Evolutionary conservation across 2,797 vertebrate species (phyloP), one percentile per base, ranked within the genome.

Genomic region (Channa striata): DNA sequence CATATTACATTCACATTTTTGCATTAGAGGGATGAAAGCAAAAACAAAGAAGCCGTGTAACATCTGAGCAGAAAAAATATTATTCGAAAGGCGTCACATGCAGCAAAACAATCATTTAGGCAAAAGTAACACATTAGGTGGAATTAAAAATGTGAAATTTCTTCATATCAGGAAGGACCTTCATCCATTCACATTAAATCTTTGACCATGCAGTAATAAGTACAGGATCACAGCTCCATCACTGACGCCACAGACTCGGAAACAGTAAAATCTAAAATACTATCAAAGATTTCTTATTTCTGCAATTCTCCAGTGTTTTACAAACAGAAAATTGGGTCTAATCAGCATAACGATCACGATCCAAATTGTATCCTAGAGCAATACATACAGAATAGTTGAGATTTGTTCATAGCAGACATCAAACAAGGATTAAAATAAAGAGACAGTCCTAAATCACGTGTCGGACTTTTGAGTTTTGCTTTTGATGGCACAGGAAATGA

Each of bases 1-100:
- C 58, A 67, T 74, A 80, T 90, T 92, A 93, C 93, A 93, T 93
- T 94, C 91, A 86, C 46, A 25, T 86, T 80, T 89, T 84, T 85
- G 84, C 81, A 86, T 86, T 69, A 70, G 61, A 51, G 59, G 53
- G 71, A 77, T 33, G 68, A 74, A 19, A 43, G 16, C 49, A 62
- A 20, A 30, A n/a, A 10, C 42, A 40, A 59, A 30, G 19, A 33
- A 17, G 14, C 10, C 8, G 6, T 6, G 2, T 51, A 63, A 64
- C 23, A 74, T 47, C 23, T 23, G 40, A 72, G 54, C 65, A 60
- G 6, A 52, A 70, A 30, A 58, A 68, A 50, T 36, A 30, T 62
- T 75, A 76, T 56, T 78, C 17, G 50, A 57, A 71, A 58, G 39
- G 60, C 14, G 30, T 40, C 36, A 66, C 59, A 73, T 71, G 37